Evolutionary conservation across 2,888 invertebrate genomes (phyloP).

Genomic region (Agriopis aurantiaria): DNA sequence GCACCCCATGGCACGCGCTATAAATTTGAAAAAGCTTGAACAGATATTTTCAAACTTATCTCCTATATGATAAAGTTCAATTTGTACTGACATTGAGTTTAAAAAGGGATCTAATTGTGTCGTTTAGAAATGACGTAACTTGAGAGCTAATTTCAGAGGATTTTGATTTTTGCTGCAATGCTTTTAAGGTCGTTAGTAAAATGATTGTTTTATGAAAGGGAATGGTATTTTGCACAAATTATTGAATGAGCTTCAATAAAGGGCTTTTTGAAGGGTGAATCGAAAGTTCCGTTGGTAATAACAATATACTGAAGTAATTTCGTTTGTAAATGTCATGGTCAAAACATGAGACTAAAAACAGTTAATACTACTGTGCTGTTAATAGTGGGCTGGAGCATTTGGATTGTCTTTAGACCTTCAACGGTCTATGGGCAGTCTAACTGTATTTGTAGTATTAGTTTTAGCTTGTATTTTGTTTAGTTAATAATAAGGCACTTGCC

Average conservation of each 20-base stretch:
- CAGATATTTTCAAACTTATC: constrained; percentile 16
- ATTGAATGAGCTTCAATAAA: constrained; percentile 62
- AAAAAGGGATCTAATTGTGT: constrained; percentile 8
- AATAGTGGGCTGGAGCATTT: too few relatives aligned
- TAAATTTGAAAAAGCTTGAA: constrained; percentile 41
- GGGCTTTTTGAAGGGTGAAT: constrained; percentile 47
- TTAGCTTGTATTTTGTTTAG: too few relatives aligned
- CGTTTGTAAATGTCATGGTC: constrained; percentile 17
- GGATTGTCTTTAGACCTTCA: too few relatives aligned
- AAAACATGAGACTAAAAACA: neutral
- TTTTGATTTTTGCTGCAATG: constrained; percentile 11
- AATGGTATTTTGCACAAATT: constrained; percentile 51
- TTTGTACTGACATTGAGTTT: constrained; percentile 4
- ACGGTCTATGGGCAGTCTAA: too few relatives aligned
- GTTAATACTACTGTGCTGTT: too few relatives aligned
- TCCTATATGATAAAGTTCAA: neutral
- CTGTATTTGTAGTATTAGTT: too few relatives aligned
- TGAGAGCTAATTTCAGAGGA: neutral
- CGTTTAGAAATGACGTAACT: constrained; percentile 22
- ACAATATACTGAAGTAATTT: constrained; percentile 7
- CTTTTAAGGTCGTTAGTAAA: constrained; percentile 30
- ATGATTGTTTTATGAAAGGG: constrained; percentile 19
- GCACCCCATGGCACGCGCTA: constrained; percentile 83
- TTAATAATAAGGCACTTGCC: too few relatives aligned
- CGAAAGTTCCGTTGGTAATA: constrained; percentile 40